Percentiles rank a stretch among this genome's conserved stretches.
Evolutionary conservation across 2,797 vertebrate species (phyloP).

Genomic region (Buphagus erythrorhynchus): DNA sequence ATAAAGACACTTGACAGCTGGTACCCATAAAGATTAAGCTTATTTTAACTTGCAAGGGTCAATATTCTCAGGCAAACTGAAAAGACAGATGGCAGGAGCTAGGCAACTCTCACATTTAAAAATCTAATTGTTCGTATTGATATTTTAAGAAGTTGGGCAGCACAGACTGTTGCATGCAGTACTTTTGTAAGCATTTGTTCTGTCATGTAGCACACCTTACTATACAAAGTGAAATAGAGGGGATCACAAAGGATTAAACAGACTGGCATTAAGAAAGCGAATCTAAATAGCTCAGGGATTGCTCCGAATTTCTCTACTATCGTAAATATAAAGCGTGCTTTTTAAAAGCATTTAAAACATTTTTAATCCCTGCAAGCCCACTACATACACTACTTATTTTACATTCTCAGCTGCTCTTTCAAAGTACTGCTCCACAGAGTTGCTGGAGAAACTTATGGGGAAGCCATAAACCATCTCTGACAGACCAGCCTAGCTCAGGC

Average conservation of each 20-base stretch:
- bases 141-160: not conserved
- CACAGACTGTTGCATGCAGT: not conserved
- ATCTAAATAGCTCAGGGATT: not conserved
- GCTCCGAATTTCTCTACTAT: not conserved
- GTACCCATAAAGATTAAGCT: not conserved
- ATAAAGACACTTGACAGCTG: constrained; percentile 27
- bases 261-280: not conserved
- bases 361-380: not conserved
- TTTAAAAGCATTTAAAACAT: not conserved
- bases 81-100: constrained; percentile 2
- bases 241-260: not conserved
- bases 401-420: not conserved
- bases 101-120: not conserved
- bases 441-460: not conserved
- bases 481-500: not conserved
- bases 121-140: not conserved
- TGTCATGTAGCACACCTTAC: not conserved
- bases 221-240: not conserved
- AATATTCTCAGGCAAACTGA: not conserved
- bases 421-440: not conserved
- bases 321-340: not conserved
- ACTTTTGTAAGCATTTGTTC: not conserved
- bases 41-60: not conserved
- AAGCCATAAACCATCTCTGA: not conserved
- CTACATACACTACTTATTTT: not conserved